Conservation (phyloP, 1,140 invertebrate species). For the Cydia amplana region DNA sequence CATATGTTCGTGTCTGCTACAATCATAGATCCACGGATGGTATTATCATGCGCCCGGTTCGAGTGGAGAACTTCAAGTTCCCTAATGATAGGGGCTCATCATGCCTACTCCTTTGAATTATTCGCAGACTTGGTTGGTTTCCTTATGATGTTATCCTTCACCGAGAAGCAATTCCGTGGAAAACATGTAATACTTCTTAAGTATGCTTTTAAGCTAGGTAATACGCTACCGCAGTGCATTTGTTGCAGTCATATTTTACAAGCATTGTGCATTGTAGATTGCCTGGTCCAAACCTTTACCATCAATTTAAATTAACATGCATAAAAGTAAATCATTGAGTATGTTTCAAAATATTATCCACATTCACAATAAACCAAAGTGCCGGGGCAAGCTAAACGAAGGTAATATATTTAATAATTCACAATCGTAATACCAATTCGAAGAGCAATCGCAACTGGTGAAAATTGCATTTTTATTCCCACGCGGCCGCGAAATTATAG, state of each 20-base stretch:
- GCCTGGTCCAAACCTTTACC: neutral
- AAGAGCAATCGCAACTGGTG: constrained; percentile 51
- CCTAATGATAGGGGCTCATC: too few species aligned
- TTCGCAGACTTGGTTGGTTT: too few species aligned
- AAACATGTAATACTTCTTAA: neutral
- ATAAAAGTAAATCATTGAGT: neutral
- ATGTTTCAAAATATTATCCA: neutral
- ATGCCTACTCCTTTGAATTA: too few species aligned
- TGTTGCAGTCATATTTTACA: neutral
- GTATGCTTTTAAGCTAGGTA: neutral
- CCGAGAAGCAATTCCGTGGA: neutral
- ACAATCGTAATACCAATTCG: constrained; percentile 47
- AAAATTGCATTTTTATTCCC: constrained; percentile 62
- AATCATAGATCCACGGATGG: too few species aligned
- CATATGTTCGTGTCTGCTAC: too few species aligned
- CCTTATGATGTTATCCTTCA: too few species aligned
- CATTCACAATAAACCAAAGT: constrained; percentile 32
- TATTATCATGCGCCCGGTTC: too few species aligned
- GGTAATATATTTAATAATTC: constrained; percentile 56
- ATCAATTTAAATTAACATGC: neutral
- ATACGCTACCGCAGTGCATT: neutral
- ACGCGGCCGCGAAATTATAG: constrained; percentile 51
- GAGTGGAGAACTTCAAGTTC: too few species aligned
- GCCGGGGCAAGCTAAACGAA: constrained; percentile 40
- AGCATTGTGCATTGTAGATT: neutral